A percentile compares a stretch with the other conserved stretches of the same genome.
Conservation (phyloP, 2,113 vertebrate species). For the Neogale vison region DNA sequence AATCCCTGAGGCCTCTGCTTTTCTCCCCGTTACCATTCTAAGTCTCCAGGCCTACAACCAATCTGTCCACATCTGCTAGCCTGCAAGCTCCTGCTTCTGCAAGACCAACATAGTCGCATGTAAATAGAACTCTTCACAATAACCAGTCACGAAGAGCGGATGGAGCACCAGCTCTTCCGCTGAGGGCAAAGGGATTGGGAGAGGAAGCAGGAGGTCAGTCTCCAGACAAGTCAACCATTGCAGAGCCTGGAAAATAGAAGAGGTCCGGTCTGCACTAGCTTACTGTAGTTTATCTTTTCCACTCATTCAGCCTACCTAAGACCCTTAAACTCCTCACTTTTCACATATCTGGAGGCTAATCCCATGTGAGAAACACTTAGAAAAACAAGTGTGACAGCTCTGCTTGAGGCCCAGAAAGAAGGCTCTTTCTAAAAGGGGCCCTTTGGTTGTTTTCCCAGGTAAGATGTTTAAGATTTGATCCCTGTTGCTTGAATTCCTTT, state of each 20-base stretch:
- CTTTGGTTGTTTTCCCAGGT: constrained; percentile 81
- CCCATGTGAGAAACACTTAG: not conserved
- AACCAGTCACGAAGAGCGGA: fast-evolving
- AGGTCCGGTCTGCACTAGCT: not conserved
- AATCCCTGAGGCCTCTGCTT: not conserved
- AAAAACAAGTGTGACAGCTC: constrained; percentile 56
- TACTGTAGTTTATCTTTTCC: not conserved
- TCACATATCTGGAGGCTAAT: constrained; percentile 34
- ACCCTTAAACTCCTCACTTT: constrained; percentile 49
- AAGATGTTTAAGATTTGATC: constrained; percentile 80
- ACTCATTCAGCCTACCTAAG: not conserved
- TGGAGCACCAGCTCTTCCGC: not conserved
- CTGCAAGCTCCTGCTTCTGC: not conserved
- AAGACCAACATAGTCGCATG: fast-evolving
- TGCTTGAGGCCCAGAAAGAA: constrained; percentile 51
- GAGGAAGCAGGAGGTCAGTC: not conserved
- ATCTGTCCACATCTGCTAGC: not conserved
- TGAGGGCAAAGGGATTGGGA: too few relatives aligned
- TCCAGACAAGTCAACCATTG: not conserved
- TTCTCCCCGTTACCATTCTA: not conserved
- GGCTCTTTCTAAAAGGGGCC: not conserved
- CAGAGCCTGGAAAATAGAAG: not conserved
- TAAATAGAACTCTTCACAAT: too few relatives aligned
- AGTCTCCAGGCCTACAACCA: not conserved
- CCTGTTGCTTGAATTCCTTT: constrained; percentile 87